Evolutionary conservation across 2,113 vertebrate genomes (phyloP), one percentile per base, ranked within the genome.

Genomic region (Eurystomus gularis): DNA sequence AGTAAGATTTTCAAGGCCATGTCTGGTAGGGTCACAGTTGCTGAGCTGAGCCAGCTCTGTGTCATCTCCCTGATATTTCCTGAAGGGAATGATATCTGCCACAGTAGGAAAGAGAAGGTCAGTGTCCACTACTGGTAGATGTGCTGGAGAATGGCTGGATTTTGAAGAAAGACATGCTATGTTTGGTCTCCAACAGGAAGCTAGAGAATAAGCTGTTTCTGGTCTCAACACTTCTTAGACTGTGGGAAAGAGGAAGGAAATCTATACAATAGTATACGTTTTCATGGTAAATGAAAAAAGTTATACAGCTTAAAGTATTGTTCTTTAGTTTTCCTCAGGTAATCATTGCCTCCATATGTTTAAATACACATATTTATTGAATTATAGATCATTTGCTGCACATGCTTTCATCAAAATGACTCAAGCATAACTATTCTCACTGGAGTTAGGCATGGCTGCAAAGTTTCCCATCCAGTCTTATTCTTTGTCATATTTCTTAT

Each of bases 401-500:
- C 55, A 77, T 69, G 46, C 65, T 82, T 86, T 76, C 75, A 77
- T 85, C 78, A 88, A 87, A 93, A 76, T 88, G 62, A 87, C 57
- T 95, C 70, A 89, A 55, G 9, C 20, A 17, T 79, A 91, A 87
- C 35, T 95, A 52, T 93, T 95, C 94, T 91, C 86, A 79, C 83
- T 91, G 89, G 73, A 91, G 42, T 81, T 72, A 78, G 40, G 60
- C 51, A 77, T 52, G 39, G 44, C 44, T 90, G 55, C 37, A 94
- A 49, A 94, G 33, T 91, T 91, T 95, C 86, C 89, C 91, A 20
- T 78, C 18, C 51, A 89, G 24, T 81, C 33, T 93, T 90, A 75
- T 75, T 94, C 86, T 92, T 89, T 79, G 69, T 94, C 81, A 79
- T 91, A 72, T 71, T 82, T 81, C 77, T 94, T 94, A 86, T 92